Base-by-base conservation (phyloP, 2,797 vertebrate species). In the Mionectes olivaceus region DNA sequence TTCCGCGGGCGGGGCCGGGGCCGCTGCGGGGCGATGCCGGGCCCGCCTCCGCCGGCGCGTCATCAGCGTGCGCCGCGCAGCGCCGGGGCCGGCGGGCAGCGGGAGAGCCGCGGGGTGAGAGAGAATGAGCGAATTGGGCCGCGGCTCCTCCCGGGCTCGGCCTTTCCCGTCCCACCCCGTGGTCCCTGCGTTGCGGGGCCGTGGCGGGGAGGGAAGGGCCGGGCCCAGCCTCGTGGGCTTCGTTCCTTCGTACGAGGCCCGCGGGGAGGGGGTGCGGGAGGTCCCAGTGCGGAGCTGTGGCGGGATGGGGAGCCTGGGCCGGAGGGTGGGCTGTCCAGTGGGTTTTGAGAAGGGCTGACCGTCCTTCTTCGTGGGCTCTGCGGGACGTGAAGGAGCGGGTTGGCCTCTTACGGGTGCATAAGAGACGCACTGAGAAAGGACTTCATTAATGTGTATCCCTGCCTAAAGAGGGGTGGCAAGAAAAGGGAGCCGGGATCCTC, bases 91-190 rank as follows among this genome's bases (percentile, higher is more conserved):
- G 11, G 50, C 0, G 32, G 17, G 21, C 30, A 1, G 59, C 0
- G 56, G 1, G 5, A 2, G 13, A 2, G 21, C 35, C 35, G 35
- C 35, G 2, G 1, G 41, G 79, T 2, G 13, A 1, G 64, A 0
- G 1, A 5, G 11, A 1, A 19, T 1, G 1, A 33, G 79, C 3
- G 11, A 14, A 70, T 3, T 13, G 2, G 4, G 3, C 5, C 0
- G 18, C 25, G 13, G 5, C 1, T 37, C 1, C 3, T 2, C 2
- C 2, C 11, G 17, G 27, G 5, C 2, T 43, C 30, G 30, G 52
- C 22, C 1, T 21, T 4, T 59, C 7, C 2, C 6, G 9, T 6
- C 1, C 18, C 17, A 19, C 8, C 4, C 7, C 9, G 14, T 16
- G 35, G 5, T 5, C 3, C 6, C 10, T 43, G 70, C 22, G 24